Evolutionary conservation across 2,113 vertebrate genomes (phyloP).

Genomic region (Ornithorhynchus anatinus): DNA sequence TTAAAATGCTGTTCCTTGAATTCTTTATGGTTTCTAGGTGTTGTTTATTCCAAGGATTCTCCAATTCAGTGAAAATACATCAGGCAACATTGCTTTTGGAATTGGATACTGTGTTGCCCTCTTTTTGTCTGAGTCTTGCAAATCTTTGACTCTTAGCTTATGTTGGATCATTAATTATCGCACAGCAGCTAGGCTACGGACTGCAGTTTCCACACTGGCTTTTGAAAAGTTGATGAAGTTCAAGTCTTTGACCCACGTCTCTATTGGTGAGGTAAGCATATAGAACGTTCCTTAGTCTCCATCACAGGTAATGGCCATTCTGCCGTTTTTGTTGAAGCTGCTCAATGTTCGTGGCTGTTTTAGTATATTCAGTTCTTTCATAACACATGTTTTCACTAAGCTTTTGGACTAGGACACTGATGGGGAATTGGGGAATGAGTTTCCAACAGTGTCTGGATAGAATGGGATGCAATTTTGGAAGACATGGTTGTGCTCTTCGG

Average conservation of each 20-base stretch:
- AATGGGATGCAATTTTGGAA: too few species aligned
- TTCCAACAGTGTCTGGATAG: too few species aligned
- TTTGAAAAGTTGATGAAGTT: slow-evolving; percentile 29
- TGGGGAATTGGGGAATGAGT: too few species aligned
- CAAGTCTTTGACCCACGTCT: slow-evolving; percentile 20
- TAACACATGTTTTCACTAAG: too few species aligned
- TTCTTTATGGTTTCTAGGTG: neutral
- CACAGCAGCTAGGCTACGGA: neutral
- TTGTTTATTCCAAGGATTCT: slow-evolving; percentile 31
- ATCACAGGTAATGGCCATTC: accelerated
- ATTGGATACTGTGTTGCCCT: slow-evolving; percentile 19
- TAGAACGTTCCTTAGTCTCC: neutral
- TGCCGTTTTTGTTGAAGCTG: too few species aligned
- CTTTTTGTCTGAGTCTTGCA: neutral
- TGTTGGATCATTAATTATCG: slow-evolving; percentile 3
- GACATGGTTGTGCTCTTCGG: too few species aligned
- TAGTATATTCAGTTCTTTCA: too few species aligned
- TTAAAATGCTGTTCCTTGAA: too few species aligned
- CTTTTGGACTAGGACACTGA: too few species aligned
- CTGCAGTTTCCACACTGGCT: slow-evolving; percentile 6
- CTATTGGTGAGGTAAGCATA: slow-evolving; percentile 14
- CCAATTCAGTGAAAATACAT: neutral
- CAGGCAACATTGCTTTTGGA: neutral
- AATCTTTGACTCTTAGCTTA: neutral
- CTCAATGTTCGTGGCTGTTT: too few species aligned